Conservation (phyloP, 37 sponge, comb jelly and placozoan genomes). For the Cliona cf. orientalis region DNA sequence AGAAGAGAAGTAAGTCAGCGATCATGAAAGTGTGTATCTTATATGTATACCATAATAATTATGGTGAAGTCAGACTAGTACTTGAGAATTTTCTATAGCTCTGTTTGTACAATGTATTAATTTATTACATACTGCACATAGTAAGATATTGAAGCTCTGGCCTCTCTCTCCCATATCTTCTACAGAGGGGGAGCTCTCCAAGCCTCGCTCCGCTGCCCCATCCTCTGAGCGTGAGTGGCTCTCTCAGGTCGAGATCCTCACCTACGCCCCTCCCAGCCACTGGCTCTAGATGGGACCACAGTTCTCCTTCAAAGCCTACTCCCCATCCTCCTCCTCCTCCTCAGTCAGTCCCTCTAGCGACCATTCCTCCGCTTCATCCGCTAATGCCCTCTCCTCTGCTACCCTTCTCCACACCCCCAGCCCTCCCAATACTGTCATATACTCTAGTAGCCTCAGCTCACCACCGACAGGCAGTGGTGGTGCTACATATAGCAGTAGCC, state of each 20-base stretch:
- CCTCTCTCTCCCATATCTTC: too few species aligned
- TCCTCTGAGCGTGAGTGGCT: constrained; percentile 75
- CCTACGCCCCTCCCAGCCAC: constrained; percentile 88
- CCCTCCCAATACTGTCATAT: constrained; percentile 35
- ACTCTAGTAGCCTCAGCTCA: constrained; percentile 29
- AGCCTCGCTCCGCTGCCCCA: neutral
- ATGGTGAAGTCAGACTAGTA: too few species aligned
- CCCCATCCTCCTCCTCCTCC: neutral
- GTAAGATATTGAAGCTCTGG: too few species aligned
- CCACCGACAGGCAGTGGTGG: too few species aligned
- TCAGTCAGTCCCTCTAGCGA: too few species aligned
- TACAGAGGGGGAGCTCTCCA: too few species aligned
- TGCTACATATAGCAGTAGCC: too few species aligned
- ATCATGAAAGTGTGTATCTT: too few species aligned
- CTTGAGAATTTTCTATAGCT: too few species aligned
- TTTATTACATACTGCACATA: too few species aligned
- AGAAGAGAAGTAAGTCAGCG: neutral
- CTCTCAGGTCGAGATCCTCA: constrained; percentile 88
- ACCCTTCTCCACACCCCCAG: constrained; percentile 25
- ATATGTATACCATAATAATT: too few species aligned
- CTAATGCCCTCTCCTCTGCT: neutral
- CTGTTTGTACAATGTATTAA: too few species aligned
- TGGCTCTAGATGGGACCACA: constrained; percentile 99
- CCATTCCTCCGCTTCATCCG: neutral
- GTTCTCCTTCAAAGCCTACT: constrained; percentile 87